These are phyloP conservation scores for Drosophila micromelanica DNA, from an alignment of 1,140 invertebrate genomes.

Conservation along the genomic window DNA sequence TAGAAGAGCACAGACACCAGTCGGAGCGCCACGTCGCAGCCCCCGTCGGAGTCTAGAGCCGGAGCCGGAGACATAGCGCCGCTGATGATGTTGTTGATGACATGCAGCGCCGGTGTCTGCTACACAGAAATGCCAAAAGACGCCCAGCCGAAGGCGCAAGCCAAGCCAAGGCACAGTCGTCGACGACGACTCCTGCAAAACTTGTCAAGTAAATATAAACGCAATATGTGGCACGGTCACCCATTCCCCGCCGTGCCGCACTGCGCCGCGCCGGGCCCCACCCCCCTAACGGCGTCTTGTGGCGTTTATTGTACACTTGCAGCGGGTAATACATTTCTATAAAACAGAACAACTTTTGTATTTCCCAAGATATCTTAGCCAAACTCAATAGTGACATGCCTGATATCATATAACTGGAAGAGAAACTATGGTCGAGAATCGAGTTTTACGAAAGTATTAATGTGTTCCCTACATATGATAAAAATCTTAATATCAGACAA, in stretches of 20 bases:
- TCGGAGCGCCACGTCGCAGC: slow-evolving; percentile 6
- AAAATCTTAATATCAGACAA: too few relatives aligned
- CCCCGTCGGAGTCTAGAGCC: neutral
- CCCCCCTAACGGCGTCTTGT: slow-evolving; percentile 2
- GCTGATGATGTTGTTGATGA: slow-evolving; percentile 81
- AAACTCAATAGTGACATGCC: too few relatives aligned
- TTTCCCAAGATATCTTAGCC: too few relatives aligned
- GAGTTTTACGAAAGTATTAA: too few relatives aligned
- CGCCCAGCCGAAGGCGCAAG: neutral
- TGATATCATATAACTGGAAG: too few relatives aligned
- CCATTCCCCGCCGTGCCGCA: slow-evolving; percentile 1
- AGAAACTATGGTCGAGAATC: too few relatives aligned
- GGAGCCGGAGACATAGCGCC: slow-evolving; percentile 12
- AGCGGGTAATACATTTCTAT: neutral
- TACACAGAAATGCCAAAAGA: slow-evolving; percentile 62
- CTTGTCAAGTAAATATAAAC: slow-evolving; percentile 83
- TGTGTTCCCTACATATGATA: too few relatives aligned
- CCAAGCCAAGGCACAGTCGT: neutral
- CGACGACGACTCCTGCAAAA: slow-evolving; percentile 65
- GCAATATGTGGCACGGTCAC: slow-evolving; percentile 78
- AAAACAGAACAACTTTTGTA: neutral
- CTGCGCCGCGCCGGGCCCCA: neutral
- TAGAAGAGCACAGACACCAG: slow-evolving; percentile 40
- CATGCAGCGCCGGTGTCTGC: slow-evolving; percentile 67
- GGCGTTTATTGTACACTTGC: slow-evolving; percentile 4